Conservation (phyloP, 2,113 vertebrate species). For the Atherinomorus stipes region DNA sequence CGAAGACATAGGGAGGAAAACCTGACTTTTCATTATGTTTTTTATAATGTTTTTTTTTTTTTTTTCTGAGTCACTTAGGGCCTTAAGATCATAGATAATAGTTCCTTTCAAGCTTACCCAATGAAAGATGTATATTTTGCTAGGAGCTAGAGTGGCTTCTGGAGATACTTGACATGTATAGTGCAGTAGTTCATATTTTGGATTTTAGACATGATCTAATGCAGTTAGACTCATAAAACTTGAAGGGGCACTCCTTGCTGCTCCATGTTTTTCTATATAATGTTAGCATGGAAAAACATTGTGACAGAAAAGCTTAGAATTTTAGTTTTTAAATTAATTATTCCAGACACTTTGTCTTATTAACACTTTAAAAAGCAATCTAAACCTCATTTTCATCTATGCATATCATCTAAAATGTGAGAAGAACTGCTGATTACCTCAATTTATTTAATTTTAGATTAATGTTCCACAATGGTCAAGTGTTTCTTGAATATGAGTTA, state of each 20-base stretch:
- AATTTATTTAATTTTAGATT: slow-evolving; percentile 26
- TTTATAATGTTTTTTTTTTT: slow-evolving; percentile 3
- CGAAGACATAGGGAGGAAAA: slow-evolving; percentile 31
- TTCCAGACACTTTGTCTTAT: neutral
- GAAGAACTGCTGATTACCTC: slow-evolving; percentile 51
- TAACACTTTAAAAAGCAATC: neutral
- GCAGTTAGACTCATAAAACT: slow-evolving; percentile 9
- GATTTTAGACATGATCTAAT: slow-evolving; percentile 12
- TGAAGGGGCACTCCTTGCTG: slow-evolving; percentile 1
- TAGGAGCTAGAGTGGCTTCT: slow-evolving; percentile 32
- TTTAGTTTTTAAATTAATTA: no score
- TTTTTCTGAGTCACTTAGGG: slow-evolving; percentile 11
- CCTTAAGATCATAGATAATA: slow-evolving; percentile 40
- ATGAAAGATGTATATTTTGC: slow-evolving; percentile 39
- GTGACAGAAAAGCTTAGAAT: no score
- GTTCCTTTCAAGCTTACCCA: slow-evolving; percentile 37
- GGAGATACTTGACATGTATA: slow-evolving; percentile 40
- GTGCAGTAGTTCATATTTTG: slow-evolving; percentile 19
- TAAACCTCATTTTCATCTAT: neutral
- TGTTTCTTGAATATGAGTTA: slow-evolving; percentile 47
- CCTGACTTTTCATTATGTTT: slow-evolving; percentile 28
- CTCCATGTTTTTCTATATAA: neutral
- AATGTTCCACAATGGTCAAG: slow-evolving; percentile 21
- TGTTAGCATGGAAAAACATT: neutral
- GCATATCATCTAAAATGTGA: slow-evolving; percentile 4